phyloP scores from a whole-genome alignment of 1,140 invertebrate species.

The Laodelphax striatellus region DNA sequence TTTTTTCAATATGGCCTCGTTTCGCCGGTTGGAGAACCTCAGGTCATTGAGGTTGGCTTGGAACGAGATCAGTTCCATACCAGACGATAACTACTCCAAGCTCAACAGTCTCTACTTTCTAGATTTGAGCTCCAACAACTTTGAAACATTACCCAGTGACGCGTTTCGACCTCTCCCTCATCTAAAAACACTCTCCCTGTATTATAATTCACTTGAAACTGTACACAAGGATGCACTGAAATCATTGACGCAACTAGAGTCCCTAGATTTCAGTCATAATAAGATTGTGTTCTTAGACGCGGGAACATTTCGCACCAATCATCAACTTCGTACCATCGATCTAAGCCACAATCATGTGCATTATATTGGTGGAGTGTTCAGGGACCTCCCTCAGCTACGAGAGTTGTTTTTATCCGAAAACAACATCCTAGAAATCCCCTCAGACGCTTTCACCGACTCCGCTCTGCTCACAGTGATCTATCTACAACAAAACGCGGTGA shows the following conservation, averaged over 20 bases:
- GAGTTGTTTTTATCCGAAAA: constrained; percentile 81
- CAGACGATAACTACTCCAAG: constrained; percentile 55
- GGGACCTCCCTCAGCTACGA: constrained; percentile 58
- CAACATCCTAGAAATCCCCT: constrained; percentile 72
- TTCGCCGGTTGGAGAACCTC: constrained; percentile 61
- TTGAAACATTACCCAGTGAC: constrained; percentile 57
- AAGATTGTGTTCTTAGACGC: constrained; percentile 62
- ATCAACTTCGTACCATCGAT: constrained; percentile 66
- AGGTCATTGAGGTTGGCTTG: constrained; percentile 62
- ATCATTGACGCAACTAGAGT: constrained; percentile 60
- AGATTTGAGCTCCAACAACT: constrained; percentile 78
- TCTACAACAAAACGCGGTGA: constrained; percentile 76
- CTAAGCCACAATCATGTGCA: constrained; percentile 82
- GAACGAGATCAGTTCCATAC: constrained; percentile 64
- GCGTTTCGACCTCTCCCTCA: constrained; percentile 69
- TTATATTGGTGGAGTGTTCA: constrained; percentile 67
- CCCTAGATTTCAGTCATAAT: constrained; percentile 77
- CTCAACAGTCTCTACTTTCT: constrained; percentile 60
- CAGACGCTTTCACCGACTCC: constrained; percentile 68
- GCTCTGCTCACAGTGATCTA: constrained; percentile 67
- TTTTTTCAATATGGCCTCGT: constrained; percentile 63
- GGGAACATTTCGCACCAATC: constrained; percentile 60
- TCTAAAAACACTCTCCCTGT: constrained; percentile 65
- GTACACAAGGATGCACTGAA: constrained; percentile 67
- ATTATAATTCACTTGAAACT: constrained; percentile 67